These are phyloP conservation scores for Nomada fabriciana DNA, from an alignment of 2,888 invertebrate genomes.

Conservation along the genomic window DNA sequence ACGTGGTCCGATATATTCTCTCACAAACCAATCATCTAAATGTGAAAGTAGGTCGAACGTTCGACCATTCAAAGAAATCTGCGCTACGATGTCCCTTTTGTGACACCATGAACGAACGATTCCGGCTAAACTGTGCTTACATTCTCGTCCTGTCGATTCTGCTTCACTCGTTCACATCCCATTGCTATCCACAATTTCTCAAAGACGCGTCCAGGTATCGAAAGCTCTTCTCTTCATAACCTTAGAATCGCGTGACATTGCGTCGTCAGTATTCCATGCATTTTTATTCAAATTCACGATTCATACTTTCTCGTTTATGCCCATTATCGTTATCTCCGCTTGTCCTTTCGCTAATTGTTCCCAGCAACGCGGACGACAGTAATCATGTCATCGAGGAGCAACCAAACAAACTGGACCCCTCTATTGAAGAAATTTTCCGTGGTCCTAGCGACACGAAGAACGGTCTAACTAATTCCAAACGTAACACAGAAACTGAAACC, in stretches of 20 bases:
- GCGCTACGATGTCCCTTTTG: conserved; percentile 17
- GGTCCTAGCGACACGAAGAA: conserved; percentile 5
- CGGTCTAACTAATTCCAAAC: background rate
- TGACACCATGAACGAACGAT: conserved; percentile 64
- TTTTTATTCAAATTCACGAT: background rate
- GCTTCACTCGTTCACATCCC: conserved; percentile 37
- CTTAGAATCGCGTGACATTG: background rate
- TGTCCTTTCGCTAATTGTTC: background rate
- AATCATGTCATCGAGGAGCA: conserved; percentile 21
- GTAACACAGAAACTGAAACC: background rate
- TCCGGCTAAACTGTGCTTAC: conserved; percentile 40
- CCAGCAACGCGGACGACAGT: background rate
- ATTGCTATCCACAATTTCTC: conserved; percentile 23
- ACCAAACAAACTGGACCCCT: conserved; percentile 3
- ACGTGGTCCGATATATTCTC: conserved; percentile 11
- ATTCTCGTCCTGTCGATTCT: conserved; percentile 55
- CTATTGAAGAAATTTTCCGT: conserved; percentile 41
- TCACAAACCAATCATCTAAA: conserved; percentile 26
- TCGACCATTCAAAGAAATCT: background rate
- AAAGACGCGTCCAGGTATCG: conserved; percentile 51
- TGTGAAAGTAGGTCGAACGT: conserved; percentile 44
- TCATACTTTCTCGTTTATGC: background rate
- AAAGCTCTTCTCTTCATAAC: background rate
- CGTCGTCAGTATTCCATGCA: too few relatives aligned
- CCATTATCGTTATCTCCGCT: background rate